Evolutionary conservation across 2,113 vertebrate genomes (phyloP).

Genomic region (Oncorhynchus keta): DNA sequence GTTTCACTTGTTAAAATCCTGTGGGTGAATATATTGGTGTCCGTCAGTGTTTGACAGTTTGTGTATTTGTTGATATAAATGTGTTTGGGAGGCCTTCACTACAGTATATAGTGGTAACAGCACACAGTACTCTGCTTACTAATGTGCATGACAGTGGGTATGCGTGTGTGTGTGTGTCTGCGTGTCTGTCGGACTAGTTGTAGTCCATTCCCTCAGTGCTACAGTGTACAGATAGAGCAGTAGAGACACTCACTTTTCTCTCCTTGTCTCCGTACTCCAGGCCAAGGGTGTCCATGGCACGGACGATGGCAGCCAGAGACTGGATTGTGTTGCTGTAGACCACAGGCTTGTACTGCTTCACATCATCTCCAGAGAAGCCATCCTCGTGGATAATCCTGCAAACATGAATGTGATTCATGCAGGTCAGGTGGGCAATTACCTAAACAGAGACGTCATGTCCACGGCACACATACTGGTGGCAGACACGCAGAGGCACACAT

Average conservation of each 20-base stretch:
- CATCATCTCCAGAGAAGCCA: conserved; percentile 97
- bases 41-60: no score
- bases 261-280: conserved; percentile 98
- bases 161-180: neutral
- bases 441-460: neutral
- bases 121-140: no score
- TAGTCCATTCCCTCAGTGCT: no score
- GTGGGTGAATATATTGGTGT: no score
- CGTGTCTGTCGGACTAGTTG: neutral
- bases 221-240: neutral
- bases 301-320: conserved; percentile 97
- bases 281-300: conserved; percentile 97
- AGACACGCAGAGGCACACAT: conserved; percentile 26
- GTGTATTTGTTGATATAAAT: no score
- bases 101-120: no score
- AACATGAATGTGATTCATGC: conserved; percentile 10
- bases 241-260: conserved; percentile 85
- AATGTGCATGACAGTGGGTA: neutral
- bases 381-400: conserved; percentile 98
- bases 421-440: neutral
- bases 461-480: neutral
- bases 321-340: conserved; percentile 99
- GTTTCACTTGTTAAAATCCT: no score
- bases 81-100: no score
- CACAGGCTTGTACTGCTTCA: conserved; percentile 99